Conservation (phyloP, 1,140 invertebrate genomes). For the Adelges cooleyi region DNA sequence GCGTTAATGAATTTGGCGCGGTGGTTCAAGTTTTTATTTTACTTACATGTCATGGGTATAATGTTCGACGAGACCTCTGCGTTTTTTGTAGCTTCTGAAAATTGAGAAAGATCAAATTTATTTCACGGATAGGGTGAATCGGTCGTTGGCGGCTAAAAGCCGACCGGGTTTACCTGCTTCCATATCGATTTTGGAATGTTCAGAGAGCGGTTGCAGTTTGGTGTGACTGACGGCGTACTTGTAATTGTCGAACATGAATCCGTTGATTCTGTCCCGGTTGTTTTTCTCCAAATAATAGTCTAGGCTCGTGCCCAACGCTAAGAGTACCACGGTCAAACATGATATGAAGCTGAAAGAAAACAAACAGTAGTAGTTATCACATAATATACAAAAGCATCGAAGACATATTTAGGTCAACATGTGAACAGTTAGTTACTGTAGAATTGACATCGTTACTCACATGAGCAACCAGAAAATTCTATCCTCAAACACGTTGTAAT, state of each 20-base stretch:
- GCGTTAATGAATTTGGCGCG: no score
- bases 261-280: neutral
- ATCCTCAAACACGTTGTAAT: constrained; percentile 54
- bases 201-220: neutral
- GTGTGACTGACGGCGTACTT: constrained; percentile 20
- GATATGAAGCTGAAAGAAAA: constrained; percentile 45
- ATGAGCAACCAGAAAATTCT: constrained; percentile 55
- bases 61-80: neutral
- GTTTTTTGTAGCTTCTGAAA: neutral
- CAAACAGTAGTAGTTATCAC: no score
- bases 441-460: constrained; percentile 45
- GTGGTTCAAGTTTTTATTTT: no score
- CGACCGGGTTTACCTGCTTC: constrained; percentile 4
- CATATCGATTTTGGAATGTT: constrained; percentile 15
- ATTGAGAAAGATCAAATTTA: no score
- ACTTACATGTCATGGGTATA: constrained; percentile 5
- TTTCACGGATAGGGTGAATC: no score
- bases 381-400: no score
- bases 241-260: constrained; percentile 30
- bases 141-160: no score
- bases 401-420: neutral
- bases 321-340: constrained; percentile 42
- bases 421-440: neutral
- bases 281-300: constrained; percentile 39
- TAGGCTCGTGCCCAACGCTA: constrained; percentile 45